A percentile compares a stretch with the other conserved stretches of the same genome.
Evolutionary conservation across 2,888 invertebrate species (phyloP).

Genomic region (Apocheima hispidaria): DNA sequence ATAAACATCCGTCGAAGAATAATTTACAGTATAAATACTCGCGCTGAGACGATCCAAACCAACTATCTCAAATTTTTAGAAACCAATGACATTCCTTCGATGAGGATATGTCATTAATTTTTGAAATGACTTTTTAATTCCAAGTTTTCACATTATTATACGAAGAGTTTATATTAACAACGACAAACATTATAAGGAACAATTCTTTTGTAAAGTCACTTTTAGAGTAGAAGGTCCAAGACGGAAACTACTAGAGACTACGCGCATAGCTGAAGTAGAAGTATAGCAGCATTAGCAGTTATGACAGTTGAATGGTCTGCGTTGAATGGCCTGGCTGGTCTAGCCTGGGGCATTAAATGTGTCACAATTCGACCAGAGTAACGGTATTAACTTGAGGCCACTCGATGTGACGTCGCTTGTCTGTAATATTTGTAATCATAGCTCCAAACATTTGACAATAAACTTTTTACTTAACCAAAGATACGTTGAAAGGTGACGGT

Average conservation of each 20-base stretch:
- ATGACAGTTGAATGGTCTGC: slow-evolving; percentile 32
- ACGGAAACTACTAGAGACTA: background rate
- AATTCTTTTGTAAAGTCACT: slow-evolving; percentile 6
- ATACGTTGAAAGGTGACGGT: slow-evolving; percentile 29
- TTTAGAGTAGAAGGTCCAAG: too few species aligned
- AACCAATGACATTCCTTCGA: too few species aligned
- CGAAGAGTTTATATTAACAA: background rate
- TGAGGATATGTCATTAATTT: too few species aligned
- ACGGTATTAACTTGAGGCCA: slow-evolving; percentile 27
- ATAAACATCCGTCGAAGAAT: background rate
- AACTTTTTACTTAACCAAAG: slow-evolving; percentile 29
- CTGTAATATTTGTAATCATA: slow-evolving; percentile 31
- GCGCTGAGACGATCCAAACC: background rate
- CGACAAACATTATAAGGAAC: background rate
- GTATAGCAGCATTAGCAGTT: slow-evolving; percentile 20
- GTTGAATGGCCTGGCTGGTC: slow-evolving; percentile 21
- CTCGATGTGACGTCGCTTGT: slow-evolving; percentile 26
- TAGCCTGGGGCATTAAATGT: slow-evolving; percentile 27
- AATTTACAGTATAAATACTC: too few species aligned
- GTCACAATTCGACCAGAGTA: slow-evolving; percentile 30
- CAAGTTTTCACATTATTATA: background rate
- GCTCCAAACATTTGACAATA: slow-evolving; percentile 23
- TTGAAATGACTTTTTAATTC: background rate
- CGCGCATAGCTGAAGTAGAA: background rate
- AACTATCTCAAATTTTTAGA: background rate